Percentiles rank a stretch among this genome's conserved stretches.
Evolutionary conservation across 2,888 invertebrate species (phyloP).

Genomic region (Drosophila yooni): DNA sequence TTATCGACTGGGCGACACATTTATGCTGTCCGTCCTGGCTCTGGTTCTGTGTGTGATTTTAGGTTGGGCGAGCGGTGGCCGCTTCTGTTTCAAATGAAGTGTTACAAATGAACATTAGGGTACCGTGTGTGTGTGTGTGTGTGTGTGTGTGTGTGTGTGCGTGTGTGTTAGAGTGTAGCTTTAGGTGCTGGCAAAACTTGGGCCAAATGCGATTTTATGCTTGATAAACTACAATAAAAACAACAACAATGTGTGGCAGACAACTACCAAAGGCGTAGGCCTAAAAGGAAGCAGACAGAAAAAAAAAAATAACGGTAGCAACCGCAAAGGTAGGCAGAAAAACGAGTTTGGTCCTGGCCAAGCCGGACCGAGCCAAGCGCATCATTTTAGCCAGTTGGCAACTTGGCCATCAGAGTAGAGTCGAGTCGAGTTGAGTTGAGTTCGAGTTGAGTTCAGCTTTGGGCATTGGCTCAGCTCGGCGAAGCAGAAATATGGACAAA

Average conservation of each 20-base stretch:
- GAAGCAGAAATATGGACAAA: constrained; percentile 77
- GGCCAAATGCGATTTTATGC: constrained; percentile 75
- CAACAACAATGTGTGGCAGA: constrained; percentile 26
- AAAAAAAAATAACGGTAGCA: constrained; percentile 29
- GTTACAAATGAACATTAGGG: constrained; percentile 76
- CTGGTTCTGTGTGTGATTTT: constrained; percentile 37
- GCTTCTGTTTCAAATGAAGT: constrained; percentile 76
- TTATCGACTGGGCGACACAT: constrained; percentile 51
- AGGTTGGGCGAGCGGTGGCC: constrained; percentile 23
- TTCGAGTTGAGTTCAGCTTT: constrained; percentile 12
- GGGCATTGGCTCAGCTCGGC: constrained; percentile 45
- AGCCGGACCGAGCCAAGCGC: constrained; percentile 26
- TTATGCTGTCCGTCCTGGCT: constrained; percentile 19
- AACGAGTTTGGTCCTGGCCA: constrained; percentile 49
- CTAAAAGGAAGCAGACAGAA: constrained; percentile 15
- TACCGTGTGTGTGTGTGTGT: not conserved
- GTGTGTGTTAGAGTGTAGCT: constrained; percentile 7
- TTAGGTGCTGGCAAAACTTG: constrained; percentile 38
- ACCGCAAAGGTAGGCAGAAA: constrained; percentile 52
- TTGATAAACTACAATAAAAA: constrained; percentile 76
- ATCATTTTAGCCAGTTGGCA: constrained; percentile 43
- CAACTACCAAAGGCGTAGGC: constrained; percentile 50
- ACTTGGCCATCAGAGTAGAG: constrained; percentile 39
- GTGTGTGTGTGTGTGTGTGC: constrained; percentile 8
- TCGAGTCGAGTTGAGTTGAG: constrained; percentile 18